Evolutionary conservation across 30 jellyfish, hydroid and myxozoan genomes (phyloP), one percentile per base, ranked within the genome.

Genomic region (Mastigias papua): DNA sequence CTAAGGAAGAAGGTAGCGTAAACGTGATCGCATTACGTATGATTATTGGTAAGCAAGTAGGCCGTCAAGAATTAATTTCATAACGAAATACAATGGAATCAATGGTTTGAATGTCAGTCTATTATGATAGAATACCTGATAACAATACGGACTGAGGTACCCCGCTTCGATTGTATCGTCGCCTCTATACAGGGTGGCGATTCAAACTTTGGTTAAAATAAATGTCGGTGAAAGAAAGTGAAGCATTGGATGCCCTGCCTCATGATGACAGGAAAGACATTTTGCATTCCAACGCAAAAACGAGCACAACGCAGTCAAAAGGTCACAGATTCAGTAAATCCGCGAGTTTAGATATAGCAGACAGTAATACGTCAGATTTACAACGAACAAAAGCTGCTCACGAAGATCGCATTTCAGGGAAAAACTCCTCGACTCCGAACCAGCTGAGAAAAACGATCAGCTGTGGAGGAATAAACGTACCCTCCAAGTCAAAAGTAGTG

Each of bases 141-240:
- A 63, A 63, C 74, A 63, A 63, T n/a, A 63, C 74, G 42, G 37
- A n/a, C 42, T 32, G 60, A 48, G 86, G 67, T 81, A 81, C 85
- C 84, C 83, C 60, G 91, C 91, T 83, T 83, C 51, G 92, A 70
- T 83, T 51, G 73, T 69, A 73, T 83, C 74, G 85, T 48, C 48
- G 67, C 48, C 86, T 27, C 92, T 34, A n/a, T 1, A 48, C 83
- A 63, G 77, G 91, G 90, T 69, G 91, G 29, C 76, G 81, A 51
- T 78, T 54, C 70, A 58, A 20, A 37, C 5, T 25, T 25, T 26
- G 13, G 73, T 9, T 1, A n/a, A 29, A 69, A 30, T 82, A 73
- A 85, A 85, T 85, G 94, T 85, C 94, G 73, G 10, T 75, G 81
- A 60, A 46, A 64, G 88, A 79, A 64, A 64, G 34, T 69, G 65